Evolutionary conservation across 1,140 invertebrate species (phyloP).

Genomic region (Drosophila gunungcola): DNA sequence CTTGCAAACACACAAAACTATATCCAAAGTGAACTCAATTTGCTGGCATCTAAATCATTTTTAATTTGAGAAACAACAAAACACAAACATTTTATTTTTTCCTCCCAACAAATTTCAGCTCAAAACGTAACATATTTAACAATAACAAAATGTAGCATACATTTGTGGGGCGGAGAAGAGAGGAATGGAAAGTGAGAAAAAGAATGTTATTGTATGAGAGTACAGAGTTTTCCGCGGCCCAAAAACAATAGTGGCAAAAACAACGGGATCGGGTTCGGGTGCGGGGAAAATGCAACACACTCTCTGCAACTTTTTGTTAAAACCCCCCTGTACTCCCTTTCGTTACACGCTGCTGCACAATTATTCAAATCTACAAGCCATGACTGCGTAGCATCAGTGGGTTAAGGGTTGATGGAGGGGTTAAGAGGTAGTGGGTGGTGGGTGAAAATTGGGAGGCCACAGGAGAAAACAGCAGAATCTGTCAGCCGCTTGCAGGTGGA

Average conservation of each 20-base stretch:
- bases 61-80: conserved; percentile 73
- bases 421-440: not conserved
- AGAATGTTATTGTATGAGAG: conserved; percentile 35
- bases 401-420: conserved; percentile 25
- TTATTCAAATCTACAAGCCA: conserved; percentile 80
- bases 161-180: conserved; percentile 19
- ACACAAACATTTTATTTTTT: conserved; percentile 35
- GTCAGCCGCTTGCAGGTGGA: conserved; percentile 19
- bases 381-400: conserved; percentile 50
- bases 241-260: conserved; percentile 43
- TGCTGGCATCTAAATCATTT: conserved; percentile 81
- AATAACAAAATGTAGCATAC: conserved; percentile 69
- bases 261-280: not conserved
- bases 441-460: not conserved
- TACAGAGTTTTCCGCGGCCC: conserved; percentile 30
- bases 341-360: conserved; percentile 79
- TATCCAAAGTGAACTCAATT: conserved; percentile 72
- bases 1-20: conserved; percentile 29
- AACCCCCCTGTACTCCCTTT: not conserved
- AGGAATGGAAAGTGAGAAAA: conserved; percentile 35
- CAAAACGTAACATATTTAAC: conserved; percentile 47
- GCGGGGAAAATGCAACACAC: conserved; percentile 27
- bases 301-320: conserved; percentile 12
- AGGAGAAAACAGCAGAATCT: conserved; percentile 5
- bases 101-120: conserved; percentile 21